These are phyloP conservation scores for Lasiurus cinereus DNA, from an alignment of 2,113 vertebrate genomes.

Conservation along the genomic window DNA sequence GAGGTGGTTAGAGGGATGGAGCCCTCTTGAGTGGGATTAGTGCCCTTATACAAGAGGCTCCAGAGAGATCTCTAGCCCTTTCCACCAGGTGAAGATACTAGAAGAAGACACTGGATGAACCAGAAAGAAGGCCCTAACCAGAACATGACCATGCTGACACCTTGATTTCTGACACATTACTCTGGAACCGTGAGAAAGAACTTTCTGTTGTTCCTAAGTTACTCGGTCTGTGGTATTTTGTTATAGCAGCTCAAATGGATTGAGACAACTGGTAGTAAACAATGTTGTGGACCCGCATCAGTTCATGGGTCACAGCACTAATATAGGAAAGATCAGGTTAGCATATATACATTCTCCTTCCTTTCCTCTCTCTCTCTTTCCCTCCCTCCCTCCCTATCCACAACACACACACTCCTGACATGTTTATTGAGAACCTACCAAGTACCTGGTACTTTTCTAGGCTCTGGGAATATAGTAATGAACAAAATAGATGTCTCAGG, in stretches of 20 bases:
- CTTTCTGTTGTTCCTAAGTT: not conserved
- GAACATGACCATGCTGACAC: not conserved
- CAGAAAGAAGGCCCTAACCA: not conserved
- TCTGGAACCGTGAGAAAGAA: not conserved
- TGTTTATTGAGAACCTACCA: constrained; percentile 14
- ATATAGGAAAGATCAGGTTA: not conserved
- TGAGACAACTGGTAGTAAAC: not conserved
- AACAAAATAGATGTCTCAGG: not conserved
- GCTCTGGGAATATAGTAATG: not conserved
- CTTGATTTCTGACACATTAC: not conserved
- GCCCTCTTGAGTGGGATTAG: not conserved
- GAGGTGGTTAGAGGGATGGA: not conserved
- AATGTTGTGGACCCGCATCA: not conserved
- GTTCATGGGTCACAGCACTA: not conserved
- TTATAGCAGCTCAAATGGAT: not conserved
- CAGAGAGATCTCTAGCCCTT: not conserved
- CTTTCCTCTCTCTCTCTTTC: not conserved
- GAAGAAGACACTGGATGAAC: not conserved
- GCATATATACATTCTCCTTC: not conserved
- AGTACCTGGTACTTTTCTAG: not conserved
- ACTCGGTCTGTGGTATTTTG: not conserved
- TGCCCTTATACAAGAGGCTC: not conserved
- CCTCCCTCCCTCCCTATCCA: not conserved
- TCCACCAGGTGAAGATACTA: not conserved
- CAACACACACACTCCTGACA: not conserved